Conservation (phyloP, 2,888 invertebrate species). For the Rotaria sp. region DNA sequence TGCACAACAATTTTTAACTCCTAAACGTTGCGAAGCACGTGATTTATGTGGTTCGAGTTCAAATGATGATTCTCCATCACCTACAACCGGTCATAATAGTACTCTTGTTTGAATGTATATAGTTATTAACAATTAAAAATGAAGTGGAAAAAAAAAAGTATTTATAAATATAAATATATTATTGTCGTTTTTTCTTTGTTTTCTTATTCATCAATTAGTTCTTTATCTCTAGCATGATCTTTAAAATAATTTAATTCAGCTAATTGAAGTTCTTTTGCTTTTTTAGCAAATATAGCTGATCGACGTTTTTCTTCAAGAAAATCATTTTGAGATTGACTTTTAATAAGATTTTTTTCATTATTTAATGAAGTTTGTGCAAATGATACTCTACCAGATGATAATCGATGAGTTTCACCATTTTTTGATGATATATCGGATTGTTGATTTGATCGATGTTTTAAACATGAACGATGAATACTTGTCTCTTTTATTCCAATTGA, state of each 20-base stretch:
- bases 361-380: not conserved
- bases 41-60: slow-evolving; percentile 18
- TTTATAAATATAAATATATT: no score
- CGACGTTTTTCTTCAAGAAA: not conserved
- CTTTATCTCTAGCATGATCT: not conserved
- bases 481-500: not conserved
- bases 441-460: not conserved
- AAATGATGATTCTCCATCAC: slow-evolving; percentile 21
- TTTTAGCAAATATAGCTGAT: not conserved
- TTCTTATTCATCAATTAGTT: not conserved
- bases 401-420: not conserved
- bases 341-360: not conserved
- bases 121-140: not conserved
- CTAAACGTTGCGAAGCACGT: slow-evolving; percentile 6
- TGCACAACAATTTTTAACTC: not conserved
- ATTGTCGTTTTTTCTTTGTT: no score
- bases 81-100: not conserved
- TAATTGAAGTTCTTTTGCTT: not conserved
- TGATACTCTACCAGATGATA: not conserved
- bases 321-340: not conserved
- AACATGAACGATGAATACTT: not conserved
- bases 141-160: no score
- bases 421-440: not conserved
- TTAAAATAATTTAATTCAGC: not conserved
- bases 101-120: slow-evolving; percentile 6